These are phyloP conservation scores for Ridgeia piscesae DNA, from an alignment of 1,140 invertebrate genomes.

Conservation along the genomic window DNA sequence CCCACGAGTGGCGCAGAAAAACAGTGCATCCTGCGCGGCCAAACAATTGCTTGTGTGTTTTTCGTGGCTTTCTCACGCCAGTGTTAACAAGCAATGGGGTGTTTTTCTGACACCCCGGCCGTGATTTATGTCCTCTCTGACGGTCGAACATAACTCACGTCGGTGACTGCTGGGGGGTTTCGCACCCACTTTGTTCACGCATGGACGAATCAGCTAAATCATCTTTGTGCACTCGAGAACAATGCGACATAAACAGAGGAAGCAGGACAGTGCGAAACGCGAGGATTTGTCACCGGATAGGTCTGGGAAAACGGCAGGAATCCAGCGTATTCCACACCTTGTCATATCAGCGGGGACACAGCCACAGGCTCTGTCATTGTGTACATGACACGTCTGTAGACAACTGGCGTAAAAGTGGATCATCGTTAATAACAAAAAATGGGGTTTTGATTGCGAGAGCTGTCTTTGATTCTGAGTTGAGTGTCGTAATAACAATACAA, in stretches of 20 bases:
- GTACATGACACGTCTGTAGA: no score
- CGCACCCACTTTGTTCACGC: constrained; percentile 3
- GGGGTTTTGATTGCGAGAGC: neutral
- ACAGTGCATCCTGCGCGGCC: neutral
- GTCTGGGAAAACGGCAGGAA: neutral
- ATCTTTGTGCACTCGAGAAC: neutral
- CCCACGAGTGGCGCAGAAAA: neutral
- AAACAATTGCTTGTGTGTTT: constrained; percentile 1
- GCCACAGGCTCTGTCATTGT: neutral
- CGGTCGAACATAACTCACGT: neutral
- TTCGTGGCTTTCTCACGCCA: neutral
- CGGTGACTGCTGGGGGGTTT: neutral
- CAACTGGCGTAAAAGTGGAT: no score
- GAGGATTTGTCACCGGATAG: neutral
- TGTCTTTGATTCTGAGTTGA: neutral
- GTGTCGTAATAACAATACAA: no score
- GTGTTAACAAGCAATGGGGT: neutral
- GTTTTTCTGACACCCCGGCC: neutral
- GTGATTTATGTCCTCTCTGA: neutral
- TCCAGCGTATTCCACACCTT: neutral
- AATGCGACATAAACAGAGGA: neutral
- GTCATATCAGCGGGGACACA: neutral
- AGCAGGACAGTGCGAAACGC: neutral
- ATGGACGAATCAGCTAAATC: neutral
- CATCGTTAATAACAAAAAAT: neutral